A percentile compares a stretch with the other conserved stretches of the same genome.
Conservation (phyloP, 2,888 invertebrate species). For the Arge pagana region DNA sequence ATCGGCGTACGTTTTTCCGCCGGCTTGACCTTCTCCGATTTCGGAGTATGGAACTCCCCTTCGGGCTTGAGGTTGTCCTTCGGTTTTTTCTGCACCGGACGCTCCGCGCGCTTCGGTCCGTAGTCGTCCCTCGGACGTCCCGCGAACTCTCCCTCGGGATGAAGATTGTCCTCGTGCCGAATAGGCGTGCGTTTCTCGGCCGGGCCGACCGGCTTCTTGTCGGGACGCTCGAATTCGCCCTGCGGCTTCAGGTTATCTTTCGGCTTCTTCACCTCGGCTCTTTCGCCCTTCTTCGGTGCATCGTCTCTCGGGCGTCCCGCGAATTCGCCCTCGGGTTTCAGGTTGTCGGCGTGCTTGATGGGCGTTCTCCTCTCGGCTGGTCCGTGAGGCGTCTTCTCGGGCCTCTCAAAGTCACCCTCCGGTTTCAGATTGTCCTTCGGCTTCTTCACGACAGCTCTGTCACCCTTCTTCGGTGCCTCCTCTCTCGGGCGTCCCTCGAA, state of each 20-base stretch:
- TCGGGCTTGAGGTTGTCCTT: constrained; percentile 65
- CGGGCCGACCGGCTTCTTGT: constrained; percentile 62
- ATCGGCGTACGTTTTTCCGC: constrained; percentile 59
- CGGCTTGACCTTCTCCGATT: constrained; percentile 64
- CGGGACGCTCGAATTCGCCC: constrained; percentile 61
- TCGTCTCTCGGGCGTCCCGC: constrained; percentile 46
- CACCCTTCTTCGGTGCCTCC: constrained; percentile 41
- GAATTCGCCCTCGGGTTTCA: constrained; percentile 65
- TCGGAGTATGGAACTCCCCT: constrained; percentile 64
- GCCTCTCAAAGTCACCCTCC: constrained; percentile 61
- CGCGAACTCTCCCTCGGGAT: constrained; percentile 63
- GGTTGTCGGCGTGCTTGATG: constrained; percentile 51
- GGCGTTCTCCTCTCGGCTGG: constrained; percentile 53
- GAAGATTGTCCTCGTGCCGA: constrained; percentile 60
- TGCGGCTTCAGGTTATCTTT: constrained; percentile 66
- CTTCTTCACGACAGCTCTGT: constrained; percentile 51
- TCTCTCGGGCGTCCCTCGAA: constrained; percentile 53
- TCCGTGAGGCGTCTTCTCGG: no score
- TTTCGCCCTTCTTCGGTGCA: constrained; percentile 50
- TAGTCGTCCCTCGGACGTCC: constrained; percentile 55
- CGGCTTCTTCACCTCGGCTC: constrained; percentile 59
- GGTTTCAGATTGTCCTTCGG: constrained; percentile 62
- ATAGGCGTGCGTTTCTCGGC: constrained; percentile 58
- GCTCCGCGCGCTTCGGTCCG: constrained; percentile 56
- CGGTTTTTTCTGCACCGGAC: constrained; percentile 52